These are phyloP conservation scores for Ruditapes philippinarum DNA, from an alignment of 1,140 invertebrate species.

Conservation along the genomic window DNA sequence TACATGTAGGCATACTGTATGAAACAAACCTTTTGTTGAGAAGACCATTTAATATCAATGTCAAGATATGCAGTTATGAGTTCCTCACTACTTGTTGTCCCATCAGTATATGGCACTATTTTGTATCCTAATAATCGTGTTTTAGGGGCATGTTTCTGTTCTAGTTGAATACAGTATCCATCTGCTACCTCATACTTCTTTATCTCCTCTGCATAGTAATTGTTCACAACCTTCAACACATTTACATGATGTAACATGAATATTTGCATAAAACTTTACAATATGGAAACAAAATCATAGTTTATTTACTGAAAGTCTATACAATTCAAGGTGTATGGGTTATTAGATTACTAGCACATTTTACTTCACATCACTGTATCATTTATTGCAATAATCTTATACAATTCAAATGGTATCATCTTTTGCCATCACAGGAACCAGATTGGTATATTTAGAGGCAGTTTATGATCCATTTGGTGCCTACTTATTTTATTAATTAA, in stretches of 20 bases:
- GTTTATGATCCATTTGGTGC: too few species aligned
- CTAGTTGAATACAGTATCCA: constrained; percentile 17
- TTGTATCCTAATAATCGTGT: constrained; percentile 10
- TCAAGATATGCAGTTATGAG: not conserved
- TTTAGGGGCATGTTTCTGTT: not conserved
- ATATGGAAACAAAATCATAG: too few species aligned
- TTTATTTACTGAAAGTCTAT: too few species aligned
- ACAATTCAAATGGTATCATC: too few species aligned
- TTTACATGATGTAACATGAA: not conserved
- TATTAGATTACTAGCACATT: too few species aligned
- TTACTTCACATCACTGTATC: too few species aligned
- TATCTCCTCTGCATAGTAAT: constrained; percentile 11
- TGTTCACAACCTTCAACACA: constrained; percentile 34
- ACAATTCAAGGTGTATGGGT: too few species aligned
- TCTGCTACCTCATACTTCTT: not conserved
- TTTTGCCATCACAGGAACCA: too few species aligned
- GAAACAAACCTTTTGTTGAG: constrained; percentile 11
- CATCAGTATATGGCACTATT: not conserved
- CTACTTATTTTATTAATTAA: too few species aligned
- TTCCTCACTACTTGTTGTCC: not conserved
- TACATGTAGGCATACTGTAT: too few species aligned
- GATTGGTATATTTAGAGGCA: too few species aligned
- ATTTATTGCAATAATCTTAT: too few species aligned
- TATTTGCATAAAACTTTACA: not conserved
- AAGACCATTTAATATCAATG: not conserved